Base-by-base conservation (phyloP, 2,797 vertebrate genomes). In the Lacerta bilineata region DNA sequence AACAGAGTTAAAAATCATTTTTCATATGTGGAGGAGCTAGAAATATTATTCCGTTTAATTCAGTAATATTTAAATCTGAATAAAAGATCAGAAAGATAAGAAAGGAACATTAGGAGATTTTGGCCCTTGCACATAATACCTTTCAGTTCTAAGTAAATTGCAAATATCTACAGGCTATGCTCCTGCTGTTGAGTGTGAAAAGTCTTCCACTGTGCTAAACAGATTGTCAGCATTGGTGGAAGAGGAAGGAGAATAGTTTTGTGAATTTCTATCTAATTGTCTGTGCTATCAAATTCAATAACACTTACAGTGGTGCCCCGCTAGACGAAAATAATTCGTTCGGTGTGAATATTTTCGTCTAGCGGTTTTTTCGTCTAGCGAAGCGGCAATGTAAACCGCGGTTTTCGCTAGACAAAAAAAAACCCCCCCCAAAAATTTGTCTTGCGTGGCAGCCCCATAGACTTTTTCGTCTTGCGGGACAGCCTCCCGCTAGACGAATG, bases 101-200 rank as follows among this genome's bases (percentile, higher is more conserved):
- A 68, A 29, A 72, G 66, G 2, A 82, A n/a, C 86, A 74, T 33
- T n/a, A 87, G 74, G 88, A 74, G 36, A 39, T 61, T 20, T 61
- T 87, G n/a, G 23, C 61, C 23, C 23, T 71, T 23, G 79, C 55
- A 13, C 64, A 50, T 17, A 77, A 11, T 46, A 29, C 25, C 41
- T 69, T 64, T 64, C 61, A 64, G 20, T 18, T 64, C 20, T 64
- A 18, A 61, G 8, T 75, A 61, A 18, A 39, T 15, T 80, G 43
- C 20, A 71, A 13, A 55, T 84, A 74, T 9, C 23, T 84, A 27
- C 20, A 72, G n/a, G 69, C 46, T 59, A 18, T 71, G 33, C 64
- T 36, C n/a, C 43, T 86, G 43, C 43, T 39, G 15, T 59, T 80
- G 68, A 25, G 55, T 72, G 33, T 80, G 20, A 33, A 13, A 20